Base-by-base conservation (phyloP, 2,888 invertebrate species). In the Campaea margaritaria region DNA sequence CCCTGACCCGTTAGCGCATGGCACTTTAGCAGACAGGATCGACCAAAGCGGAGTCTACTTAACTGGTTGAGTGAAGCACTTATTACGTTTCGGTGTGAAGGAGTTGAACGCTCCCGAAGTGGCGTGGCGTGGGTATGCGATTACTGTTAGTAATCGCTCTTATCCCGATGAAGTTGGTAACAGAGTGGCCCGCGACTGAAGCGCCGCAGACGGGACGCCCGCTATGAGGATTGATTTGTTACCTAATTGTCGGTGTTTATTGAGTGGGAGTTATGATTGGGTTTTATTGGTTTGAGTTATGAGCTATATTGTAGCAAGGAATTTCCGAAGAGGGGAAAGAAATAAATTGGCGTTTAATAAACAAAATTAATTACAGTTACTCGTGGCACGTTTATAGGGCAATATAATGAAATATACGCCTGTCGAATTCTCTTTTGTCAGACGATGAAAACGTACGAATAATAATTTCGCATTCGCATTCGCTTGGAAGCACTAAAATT, bases 141-240 rank as follows among this genome's bases (percentile, higher is more conserved):
- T 88, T 87, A 86, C 86, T 78, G 79, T 79, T 81, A 80, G 89
- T 89, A 89, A 90, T 91, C 89, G 87, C 80, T 86, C 83, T 87
- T 89, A 89, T 89, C 87, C 86, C 88, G 74, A 86, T 87, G 87
- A 89, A 87, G 88, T 87, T 85, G 83, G 84, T 80, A 86, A 86
- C 87, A 78, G 83, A 84, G 82, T 84, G 82, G 73, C 77, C 74
- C 70, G 66, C 54, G 67, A 15, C 67, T 63, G 79, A 68, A 70
- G 31, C 70, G 67, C 51, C 57, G 54, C 64, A 59, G 52, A 61
- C 67, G 68, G 75, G 81, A 74, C 65, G 63, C 58, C 64, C 64
- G 70, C 61, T 48, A 47, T 34, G 59, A 11, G 39, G 42, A 60
- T 64, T 64, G 48, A 64, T 64, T 64, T 57, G 49, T 61, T 56